Percentiles rank a stretch among this genome's conserved stretches.
These are phyloP conservation scores for Coelopa pilipes DNA, from an alignment of 2,888 invertebrate species.

Conservation along the genomic window DNA sequence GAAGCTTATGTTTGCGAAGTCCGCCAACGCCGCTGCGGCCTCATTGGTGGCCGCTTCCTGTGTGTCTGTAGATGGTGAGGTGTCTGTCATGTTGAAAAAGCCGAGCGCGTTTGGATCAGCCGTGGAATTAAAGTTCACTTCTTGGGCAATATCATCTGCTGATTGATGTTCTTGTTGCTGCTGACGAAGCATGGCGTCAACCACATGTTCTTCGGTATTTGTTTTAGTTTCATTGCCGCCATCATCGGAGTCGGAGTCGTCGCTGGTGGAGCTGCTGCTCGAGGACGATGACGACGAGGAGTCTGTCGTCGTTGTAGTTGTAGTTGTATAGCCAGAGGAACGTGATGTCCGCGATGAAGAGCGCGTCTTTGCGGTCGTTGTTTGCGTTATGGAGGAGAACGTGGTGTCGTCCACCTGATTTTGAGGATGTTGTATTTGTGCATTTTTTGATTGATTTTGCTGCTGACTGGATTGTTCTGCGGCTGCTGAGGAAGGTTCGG, in stretches of 20 bases:
- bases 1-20: conserved; percentile 20
- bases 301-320: conserved; percentile 26
- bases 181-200: conserved; percentile 12
- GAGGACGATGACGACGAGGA: conserved; percentile 21
- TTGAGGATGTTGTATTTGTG: not conserved
- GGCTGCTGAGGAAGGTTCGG: conserved; percentile 23
- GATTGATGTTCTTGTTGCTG: conserved; percentile 22
- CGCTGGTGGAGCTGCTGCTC: conserved; percentile 29
- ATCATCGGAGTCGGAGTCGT: conserved; percentile 28
- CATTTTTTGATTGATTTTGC: not conserved
- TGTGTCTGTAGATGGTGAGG: conserved; percentile 7
- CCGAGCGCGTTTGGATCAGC: conserved; percentile 1
- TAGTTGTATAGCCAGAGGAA: conserved; percentile 34
- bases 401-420: not conserved
- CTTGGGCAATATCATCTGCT: not conserved
- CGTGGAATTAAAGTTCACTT: conserved; percentile 9
- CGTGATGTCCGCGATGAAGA: conserved; percentile 30
- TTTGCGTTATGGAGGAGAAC: not conserved
- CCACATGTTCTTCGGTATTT: not conserved
- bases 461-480: conserved; percentile 15
- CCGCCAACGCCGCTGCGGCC: conserved; percentile 30
- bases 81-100: not conserved
- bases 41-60: conserved; percentile 20
- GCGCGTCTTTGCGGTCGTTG: conserved; percentile 4
- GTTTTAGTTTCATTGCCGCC: not conserved